Evolutionary conservation across 2,113 vertebrate species (phyloP).

Genomic region (Otocyon megalotis): DNA sequence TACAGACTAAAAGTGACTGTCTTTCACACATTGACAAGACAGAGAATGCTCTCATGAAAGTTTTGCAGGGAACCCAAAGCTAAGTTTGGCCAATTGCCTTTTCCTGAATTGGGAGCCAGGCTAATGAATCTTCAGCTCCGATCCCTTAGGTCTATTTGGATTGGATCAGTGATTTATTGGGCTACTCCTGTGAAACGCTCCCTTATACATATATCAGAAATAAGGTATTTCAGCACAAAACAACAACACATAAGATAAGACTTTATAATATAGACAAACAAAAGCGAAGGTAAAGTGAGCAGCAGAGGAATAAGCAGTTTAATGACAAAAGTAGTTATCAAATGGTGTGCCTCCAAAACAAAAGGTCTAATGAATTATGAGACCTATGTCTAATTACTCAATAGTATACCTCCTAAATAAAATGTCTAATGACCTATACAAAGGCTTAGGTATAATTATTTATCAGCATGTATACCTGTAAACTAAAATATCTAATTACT

Average conservation of each 20-base stretch:
- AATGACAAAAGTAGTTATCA: not conserved
- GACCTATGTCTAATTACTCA: not conserved
- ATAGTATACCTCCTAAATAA: not conserved
- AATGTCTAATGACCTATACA: not conserved
- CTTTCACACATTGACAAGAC: not conserved
- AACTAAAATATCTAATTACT: not conserved
- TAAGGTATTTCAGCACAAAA: not conserved
- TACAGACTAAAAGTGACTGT: not conserved
- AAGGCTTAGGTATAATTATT: not conserved
- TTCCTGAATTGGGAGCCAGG: not conserved
- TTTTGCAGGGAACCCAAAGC: not conserved
- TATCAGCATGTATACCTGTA: not conserved
- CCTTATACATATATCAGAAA: not conserved
- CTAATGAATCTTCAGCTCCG: not conserved
- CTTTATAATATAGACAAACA: not conserved
- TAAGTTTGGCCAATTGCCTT: not conserved
- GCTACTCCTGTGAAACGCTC: not conserved
- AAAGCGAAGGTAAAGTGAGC: conserved; percentile 12
- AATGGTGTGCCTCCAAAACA: not conserved
- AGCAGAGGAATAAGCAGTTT: not conserved
- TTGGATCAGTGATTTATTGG: not conserved
- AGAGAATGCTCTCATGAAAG: not conserved
- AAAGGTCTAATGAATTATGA: not conserved
- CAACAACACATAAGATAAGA: not conserved
- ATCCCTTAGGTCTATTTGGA: not conserved